Evolutionary conservation across 2,888 invertebrate genomes (phyloP), one percentile per base, ranked within the genome.

Genomic region (Folsomia manolachei): DNA sequence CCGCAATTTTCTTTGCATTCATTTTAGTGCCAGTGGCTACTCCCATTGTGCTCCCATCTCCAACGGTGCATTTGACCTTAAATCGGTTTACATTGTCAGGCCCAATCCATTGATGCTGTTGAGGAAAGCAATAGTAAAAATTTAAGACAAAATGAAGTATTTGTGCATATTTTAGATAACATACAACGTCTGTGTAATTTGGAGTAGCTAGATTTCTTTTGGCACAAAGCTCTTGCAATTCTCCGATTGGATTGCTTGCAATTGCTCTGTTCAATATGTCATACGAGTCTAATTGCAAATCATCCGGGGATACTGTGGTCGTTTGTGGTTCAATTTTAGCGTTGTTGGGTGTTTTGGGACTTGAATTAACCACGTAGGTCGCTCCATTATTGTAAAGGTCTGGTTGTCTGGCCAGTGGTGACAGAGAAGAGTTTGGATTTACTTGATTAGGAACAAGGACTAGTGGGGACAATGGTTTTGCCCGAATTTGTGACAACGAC

Each of bases 191-290:
- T 7, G 60, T 9, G 23, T 60, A 60, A 60, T n/a, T 9, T 9
- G 60, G 9, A 60, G n/a, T 4, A n/a, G 19, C 7, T 11, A 60
- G 60, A 4, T n/a, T n/a, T 4, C n/a, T 60, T n/a, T 60, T 60
- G 9, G n/a, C 60, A 60, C 60, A 60, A 21, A 19, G n/a, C n/a
- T 60, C 60, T 60, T 60, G 60, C 23, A 60, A n/a, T n/a, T 60
- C 19, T 23, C 60, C 60, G n/a, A 60, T 60, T 23, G 4, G 4
- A 60, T 60, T 60, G n/a, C 60, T n/a, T n/a, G 4, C 23, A n/a
- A n/a, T 60, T 23, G 60, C 60, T 23, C n/a, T 23, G 9, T 60
- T n/a, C 60, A 60, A 60, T 9, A 60, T n/a, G 19, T n/a, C n/a
- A 7, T 60, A 4, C 7, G 7, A 4, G n/a, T 60, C 60, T n/a